These are phyloP conservation scores for Procapra przewalskii DNA, from an alignment of 2,113 vertebrate species.

Conservation along the genomic window DNA sequence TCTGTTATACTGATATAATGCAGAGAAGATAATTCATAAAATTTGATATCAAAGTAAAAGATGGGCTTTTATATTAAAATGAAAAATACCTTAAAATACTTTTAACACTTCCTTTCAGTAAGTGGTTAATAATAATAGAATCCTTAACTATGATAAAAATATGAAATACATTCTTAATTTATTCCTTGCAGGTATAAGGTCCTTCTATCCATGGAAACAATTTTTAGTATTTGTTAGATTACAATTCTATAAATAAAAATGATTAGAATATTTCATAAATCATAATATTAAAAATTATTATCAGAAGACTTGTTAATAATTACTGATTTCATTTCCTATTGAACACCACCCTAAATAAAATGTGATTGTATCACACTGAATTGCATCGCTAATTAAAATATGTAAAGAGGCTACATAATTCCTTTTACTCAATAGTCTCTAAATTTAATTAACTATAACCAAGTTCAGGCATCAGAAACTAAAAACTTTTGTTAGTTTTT, in stretches of 20 bases:
- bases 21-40: neutral
- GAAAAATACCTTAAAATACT: neutral
- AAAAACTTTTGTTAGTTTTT: neutral
- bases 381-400: neutral
- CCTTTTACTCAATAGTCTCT: neutral
- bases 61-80: neutral
- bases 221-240: constrained; percentile 11
- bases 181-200: neutral
- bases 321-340: neutral
- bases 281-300: neutral
- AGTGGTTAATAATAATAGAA: neutral
- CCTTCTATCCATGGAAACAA: neutral
- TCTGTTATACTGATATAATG: neutral
- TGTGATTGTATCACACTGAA: neutral
- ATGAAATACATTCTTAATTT: neutral
- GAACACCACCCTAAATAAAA: neutral
- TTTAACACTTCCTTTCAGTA: neutral
- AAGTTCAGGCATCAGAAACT: neutral
- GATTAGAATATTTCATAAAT: neutral
- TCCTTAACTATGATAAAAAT: neutral
- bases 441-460: neutral
- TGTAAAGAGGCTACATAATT: neutral
- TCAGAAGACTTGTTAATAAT: neutral
- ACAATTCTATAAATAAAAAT: neutral
- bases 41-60: neutral